Evolutionary conservation across 2,888 invertebrate genomes (phyloP).

Genomic region (Leptopilina syphax): DNA sequence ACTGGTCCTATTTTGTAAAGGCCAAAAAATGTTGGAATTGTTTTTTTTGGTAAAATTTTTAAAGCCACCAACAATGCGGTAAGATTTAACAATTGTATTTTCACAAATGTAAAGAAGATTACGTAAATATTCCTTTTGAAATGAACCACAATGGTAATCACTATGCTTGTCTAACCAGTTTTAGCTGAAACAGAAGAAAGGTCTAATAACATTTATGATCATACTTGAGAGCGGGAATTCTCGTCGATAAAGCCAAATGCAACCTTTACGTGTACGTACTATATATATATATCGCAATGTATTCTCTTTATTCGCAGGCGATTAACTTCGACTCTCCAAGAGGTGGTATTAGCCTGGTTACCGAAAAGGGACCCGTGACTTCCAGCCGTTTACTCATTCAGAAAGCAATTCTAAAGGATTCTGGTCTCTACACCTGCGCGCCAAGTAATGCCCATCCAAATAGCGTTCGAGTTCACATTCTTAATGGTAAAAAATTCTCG

Average conservation of each 20-base stretch:
- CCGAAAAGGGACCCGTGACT: constrained; percentile 90
- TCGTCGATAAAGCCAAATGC: constrained; percentile 15
- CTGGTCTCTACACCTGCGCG: constrained; percentile 89
- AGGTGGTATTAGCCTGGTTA: constrained; percentile 91
- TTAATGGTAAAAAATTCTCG: constrained; percentile 84
- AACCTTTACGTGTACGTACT: not conserved
- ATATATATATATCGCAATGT: not conserved
- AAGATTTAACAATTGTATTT: not conserved
- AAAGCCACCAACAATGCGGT: not conserved
- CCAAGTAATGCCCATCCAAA: constrained; percentile 91
- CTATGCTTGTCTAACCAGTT: constrained; percentile 8
- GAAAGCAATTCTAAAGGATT: constrained; percentile 87
- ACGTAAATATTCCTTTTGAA: constrained; percentile 5
- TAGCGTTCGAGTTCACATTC: constrained; percentile 89
- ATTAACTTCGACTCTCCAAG: constrained; percentile 94
- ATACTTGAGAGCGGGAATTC: constrained; percentile 8
- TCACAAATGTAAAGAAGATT: not conserved
- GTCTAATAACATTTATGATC: constrained; percentile 12
- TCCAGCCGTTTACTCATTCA: constrained; percentile 90
- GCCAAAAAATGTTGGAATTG: too few relatives aligned
- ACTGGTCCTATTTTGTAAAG: too few relatives aligned
- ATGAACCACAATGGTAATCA: constrained; percentile 5
- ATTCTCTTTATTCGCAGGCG: constrained; percentile 79
- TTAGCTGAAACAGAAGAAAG: constrained; percentile 7
- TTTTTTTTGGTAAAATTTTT: too few relatives aligned